Evolutionary conservation across 2,888 invertebrate genomes (phyloP), one percentile per base, ranked within the genome.

Genomic region (Lottia scabra): DNA sequence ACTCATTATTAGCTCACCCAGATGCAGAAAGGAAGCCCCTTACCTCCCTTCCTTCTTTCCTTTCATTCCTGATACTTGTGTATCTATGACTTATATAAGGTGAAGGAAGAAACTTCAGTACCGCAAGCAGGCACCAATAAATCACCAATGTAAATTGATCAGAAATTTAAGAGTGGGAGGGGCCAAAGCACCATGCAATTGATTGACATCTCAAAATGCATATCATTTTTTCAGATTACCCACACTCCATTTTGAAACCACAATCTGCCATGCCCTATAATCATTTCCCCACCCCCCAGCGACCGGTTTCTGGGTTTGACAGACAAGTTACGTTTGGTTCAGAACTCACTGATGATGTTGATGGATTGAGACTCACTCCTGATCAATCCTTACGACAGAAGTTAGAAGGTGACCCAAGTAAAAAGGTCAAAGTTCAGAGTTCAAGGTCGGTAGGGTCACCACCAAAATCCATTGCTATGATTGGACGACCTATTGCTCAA

Each of bases 401-500:
- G 56, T 23, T 56, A 12, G 12, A 56, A 19, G 56, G 56, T 23
- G 56, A 56, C 23, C 19, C 19, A 23, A 10, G 2, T 56, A 23
- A 10, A 23, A 56, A 23, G 13, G 56, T 56, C 19, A 56, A 19
- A 23, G 56, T 19, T 19, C 56, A 56, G 56, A 56, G 56, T 56
- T 56, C 56, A 19, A 56, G 19, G 10, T 23, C 19, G 3, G 19
- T 23, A 10, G 56, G 23, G 19, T 23, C 56, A 56, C 56, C 56
- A 23, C 23, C 56, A 3, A 64, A n/a, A 38, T 38, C 65, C 4
- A 27, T 76, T 26, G 68, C 74, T 30, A 78, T 79, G 67, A 78
- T 81, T 65, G 87, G 87, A 10, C 76, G 87, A 48, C 87, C 87
- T 38, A 87, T 87, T 64, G 80, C 87, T 38, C 84, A 86, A 64